Evolutionary conservation across 30 jellyfish, hydroid and myxozoan genomes (phyloP).

Genomic region (Cassiopea xamachana): DNA sequence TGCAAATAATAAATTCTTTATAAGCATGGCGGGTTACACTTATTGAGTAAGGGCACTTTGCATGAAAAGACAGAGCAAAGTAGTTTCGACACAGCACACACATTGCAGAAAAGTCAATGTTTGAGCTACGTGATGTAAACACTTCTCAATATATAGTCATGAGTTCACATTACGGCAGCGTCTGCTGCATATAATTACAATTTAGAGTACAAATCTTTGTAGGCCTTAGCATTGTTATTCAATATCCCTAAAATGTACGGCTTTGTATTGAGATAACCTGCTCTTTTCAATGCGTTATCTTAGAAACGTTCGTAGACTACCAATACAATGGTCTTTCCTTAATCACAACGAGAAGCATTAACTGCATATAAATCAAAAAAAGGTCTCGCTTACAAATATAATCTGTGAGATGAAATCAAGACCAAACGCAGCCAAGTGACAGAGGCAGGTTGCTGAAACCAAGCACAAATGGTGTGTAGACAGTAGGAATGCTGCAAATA

Average conservation of each 20-base stretch:
- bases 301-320: background rate
- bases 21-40: no score
- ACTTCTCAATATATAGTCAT: background rate
- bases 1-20: background rate
- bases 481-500: background rate
- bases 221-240: constrained; percentile 31
- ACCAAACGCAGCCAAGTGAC: no score
- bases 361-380: background rate
- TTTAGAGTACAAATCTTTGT: background rate
- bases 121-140: background rate
- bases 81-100: background rate
- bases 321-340: no score
- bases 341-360: background rate
- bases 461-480: background rate
- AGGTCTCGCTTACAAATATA: no score
- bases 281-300: background rate
- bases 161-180: background rate
- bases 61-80: background rate
- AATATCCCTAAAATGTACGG: constrained; percentile 7
- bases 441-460: background rate
- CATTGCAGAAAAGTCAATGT: background rate
- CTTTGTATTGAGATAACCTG: constrained; percentile 31
- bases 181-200: background rate
- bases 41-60: no score
- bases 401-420: no score